Evolutionary conservation across 2,797 vertebrate genomes (phyloP).

Genomic region (Coccyzus lansbergi): DNA sequence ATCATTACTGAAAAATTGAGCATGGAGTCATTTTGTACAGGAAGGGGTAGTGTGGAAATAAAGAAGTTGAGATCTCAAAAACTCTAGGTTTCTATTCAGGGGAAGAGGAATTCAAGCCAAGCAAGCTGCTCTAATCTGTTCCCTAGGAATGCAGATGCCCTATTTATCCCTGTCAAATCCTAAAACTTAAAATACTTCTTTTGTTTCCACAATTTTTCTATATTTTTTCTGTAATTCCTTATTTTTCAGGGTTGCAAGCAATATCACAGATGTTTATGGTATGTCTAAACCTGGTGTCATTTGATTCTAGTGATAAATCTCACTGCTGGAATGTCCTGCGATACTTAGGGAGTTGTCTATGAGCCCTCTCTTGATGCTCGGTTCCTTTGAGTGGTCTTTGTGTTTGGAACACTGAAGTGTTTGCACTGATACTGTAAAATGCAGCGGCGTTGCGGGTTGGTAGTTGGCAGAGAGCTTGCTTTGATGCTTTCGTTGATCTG

Average conservation of each 20-base stretch:
- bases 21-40: background rate
- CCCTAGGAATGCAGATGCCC: background rate
- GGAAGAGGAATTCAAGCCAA: background rate
- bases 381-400: background rate
- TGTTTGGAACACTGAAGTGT: background rate
- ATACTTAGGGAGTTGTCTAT: background rate
- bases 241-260: background rate
- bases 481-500: background rate
- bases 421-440: background rate
- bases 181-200: background rate
- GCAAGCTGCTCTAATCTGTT: background rate
- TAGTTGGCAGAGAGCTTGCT: background rate
- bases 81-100: background rate
- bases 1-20: background rate
- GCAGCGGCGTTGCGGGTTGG: background rate
- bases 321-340: background rate
- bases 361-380: background rate
- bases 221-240: no score
- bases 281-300: background rate
- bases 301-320: background rate
- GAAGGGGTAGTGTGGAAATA: background rate
- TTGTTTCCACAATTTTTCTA: background rate
- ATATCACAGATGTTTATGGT: fast-evolving
- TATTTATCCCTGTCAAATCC: background rate
- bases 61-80: background rate